phyloP scores from a whole-genome alignment of 1,140 invertebrate species.

The Neodiprion virginianus region DNA sequence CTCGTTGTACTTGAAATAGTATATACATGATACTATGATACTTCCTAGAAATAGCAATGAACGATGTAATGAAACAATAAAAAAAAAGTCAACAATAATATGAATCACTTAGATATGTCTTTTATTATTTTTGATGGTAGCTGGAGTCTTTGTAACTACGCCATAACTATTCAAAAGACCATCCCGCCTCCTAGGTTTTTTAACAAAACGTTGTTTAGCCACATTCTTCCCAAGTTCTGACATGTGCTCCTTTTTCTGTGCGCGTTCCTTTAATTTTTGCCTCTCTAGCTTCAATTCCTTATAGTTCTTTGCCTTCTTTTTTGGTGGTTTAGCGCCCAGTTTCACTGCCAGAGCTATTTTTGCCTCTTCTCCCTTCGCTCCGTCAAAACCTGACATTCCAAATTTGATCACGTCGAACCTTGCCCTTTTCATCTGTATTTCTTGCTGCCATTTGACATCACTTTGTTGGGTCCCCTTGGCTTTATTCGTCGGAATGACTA shows the following conservation, averaged over 20 bases:
- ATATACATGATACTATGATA: constrained; percentile 36
- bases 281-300: constrained; percentile 60
- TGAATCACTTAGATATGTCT: constrained; percentile 27
- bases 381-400: constrained; percentile 67
- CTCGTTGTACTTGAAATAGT: constrained; percentile 48
- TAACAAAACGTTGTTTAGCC: constrained; percentile 25
- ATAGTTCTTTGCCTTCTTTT: constrained; percentile 66
- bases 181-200: constrained; percentile 36
- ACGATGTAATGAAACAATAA: constrained; percentile 34
- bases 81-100: constrained; percentile 39
- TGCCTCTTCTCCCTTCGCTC: constrained; percentile 64
- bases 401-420: constrained; percentile 72
- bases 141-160: constrained; percentile 38
- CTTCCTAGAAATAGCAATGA: constrained; percentile 37
- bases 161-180: constrained; percentile 54
- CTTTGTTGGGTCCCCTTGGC: not conserved
- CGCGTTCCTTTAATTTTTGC: constrained; percentile 50
- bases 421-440: constrained; percentile 66
- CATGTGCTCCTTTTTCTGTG: constrained; percentile 42
- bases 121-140: constrained; percentile 24
- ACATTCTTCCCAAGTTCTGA: not conserved
- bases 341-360: constrained; percentile 67
- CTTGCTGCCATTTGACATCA: constrained; percentile 40
- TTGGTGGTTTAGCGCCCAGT: constrained; percentile 69
- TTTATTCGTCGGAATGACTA: not conserved